phyloP scores from a whole-genome alignment of 2,888 invertebrate genomes.

The Aricia artaxerxes region DNA sequence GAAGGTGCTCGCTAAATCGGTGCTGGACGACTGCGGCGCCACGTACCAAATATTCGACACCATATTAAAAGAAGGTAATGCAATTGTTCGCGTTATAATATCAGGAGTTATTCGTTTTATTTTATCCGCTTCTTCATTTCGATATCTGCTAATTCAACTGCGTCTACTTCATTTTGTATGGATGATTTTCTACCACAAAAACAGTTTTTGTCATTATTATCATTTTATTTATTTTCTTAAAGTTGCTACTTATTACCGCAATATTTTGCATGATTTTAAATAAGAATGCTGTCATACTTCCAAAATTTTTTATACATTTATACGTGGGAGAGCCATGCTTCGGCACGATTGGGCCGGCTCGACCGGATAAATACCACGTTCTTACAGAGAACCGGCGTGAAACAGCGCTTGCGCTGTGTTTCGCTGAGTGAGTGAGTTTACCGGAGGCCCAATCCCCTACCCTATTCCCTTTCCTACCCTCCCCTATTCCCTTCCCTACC shows the following conservation, averaged over 20 bases:
- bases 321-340: no score
- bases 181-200: background rate
- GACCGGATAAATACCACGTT: no score
- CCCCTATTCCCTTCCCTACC: no score
- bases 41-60: slow-evolving; percentile 91
- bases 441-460: no score
- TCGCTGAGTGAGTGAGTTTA: no score
- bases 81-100: slow-evolving; percentile 1
- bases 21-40: slow-evolving; percentile 88
- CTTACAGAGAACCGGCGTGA: no score
- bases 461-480: no score
- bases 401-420: no score
- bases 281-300: background rate
- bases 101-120: background rate
- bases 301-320: background rate
- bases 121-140: no score
- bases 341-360: no score
- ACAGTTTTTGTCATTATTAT: background rate
- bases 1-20: slow-evolving; percentile 59
- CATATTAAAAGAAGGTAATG: slow-evolving; percentile 82
- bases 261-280: background rate
- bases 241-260: background rate
- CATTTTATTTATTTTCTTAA: background rate
- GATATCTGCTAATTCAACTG: background rate
- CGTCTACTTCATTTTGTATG: background rate